phyloP scores from a whole-genome alignment of 2,113 vertebrate genomes.

The Enhydra lutris region DNA sequence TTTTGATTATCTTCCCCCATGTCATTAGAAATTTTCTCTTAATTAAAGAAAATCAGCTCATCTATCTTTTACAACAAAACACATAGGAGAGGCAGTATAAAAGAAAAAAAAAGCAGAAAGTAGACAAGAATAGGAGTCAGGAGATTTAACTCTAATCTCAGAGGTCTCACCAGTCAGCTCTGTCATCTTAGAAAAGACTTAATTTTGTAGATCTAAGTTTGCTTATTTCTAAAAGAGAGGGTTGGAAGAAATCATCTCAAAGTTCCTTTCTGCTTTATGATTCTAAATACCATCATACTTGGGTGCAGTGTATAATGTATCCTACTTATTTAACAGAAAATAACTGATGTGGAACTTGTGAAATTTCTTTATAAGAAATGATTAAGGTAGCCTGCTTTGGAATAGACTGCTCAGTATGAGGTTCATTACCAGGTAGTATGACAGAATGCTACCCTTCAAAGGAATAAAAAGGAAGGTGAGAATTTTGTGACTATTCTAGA shows the following conservation, averaged over 20 bases:
- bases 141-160: not conserved
- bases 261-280: not conserved
- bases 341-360: not conserved
- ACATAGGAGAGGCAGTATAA: not conserved
- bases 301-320: not conserved
- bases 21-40: not conserved
- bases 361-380: not conserved
- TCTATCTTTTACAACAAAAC: not conserved
- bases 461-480: slow-evolving; percentile 7
- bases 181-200: not conserved
- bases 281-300: not conserved
- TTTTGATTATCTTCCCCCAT: not conserved
- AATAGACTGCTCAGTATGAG: not conserved
- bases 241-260: not conserved
- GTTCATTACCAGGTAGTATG: not conserved
- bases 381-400: not conserved
- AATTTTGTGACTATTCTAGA: slow-evolving; percentile 26
- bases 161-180: not conserved
- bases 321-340: not conserved
- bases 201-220: not conserved
- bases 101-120: not conserved
- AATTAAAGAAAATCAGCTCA: not conserved
- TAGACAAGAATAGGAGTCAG: not conserved
- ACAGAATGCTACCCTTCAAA: slow-evolving; percentile 10
- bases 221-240: not conserved